A percentile compares a stretch with the other conserved stretches of the same genome.
Conservation (phyloP, 2,113 vertebrate genomes). For the Trinectes maculatus region DNA sequence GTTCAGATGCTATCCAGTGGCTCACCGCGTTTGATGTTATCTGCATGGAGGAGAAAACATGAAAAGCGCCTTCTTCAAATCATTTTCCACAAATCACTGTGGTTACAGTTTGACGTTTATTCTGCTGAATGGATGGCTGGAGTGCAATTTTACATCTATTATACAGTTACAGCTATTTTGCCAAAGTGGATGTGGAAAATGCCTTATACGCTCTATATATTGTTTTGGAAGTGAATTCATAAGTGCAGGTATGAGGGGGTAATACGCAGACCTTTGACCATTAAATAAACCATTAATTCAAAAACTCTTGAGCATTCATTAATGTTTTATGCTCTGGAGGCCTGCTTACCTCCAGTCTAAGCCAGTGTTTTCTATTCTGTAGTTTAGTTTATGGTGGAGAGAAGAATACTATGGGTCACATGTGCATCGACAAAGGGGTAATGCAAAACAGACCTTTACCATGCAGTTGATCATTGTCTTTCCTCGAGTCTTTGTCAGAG, state of each 20-base stretch:
- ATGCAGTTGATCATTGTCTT: no score
- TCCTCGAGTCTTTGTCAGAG: no score
- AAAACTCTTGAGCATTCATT: not conserved
- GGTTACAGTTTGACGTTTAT: constrained; percentile 30
- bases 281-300: constrained; percentile 7
- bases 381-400: no score
- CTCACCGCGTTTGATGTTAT: constrained; percentile 57
- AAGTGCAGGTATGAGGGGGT: not conserved
- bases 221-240: not conserved
- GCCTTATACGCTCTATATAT: not conserved
- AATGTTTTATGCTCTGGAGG: not conserved
- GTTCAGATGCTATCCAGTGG: constrained; percentile 42
- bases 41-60: constrained; percentile 39
- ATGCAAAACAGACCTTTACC: no score
- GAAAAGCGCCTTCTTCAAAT: constrained; percentile 36
- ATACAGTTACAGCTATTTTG: not conserved
- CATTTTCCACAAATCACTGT: constrained; percentile 37
- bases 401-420: no score
- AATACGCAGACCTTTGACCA: constrained; percentile 12
- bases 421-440: no score
- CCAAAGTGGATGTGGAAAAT: constrained; percentile 10
- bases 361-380: not conserved
- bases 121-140: constrained; percentile 15
- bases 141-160: constrained; percentile 22
- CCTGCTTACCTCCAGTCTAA: not conserved